Percentiles rank a stretch among this genome's conserved stretches.
phyloP scores from a whole-genome alignment of 2,113 vertebrate species.

The Tupaia tana region DNA sequence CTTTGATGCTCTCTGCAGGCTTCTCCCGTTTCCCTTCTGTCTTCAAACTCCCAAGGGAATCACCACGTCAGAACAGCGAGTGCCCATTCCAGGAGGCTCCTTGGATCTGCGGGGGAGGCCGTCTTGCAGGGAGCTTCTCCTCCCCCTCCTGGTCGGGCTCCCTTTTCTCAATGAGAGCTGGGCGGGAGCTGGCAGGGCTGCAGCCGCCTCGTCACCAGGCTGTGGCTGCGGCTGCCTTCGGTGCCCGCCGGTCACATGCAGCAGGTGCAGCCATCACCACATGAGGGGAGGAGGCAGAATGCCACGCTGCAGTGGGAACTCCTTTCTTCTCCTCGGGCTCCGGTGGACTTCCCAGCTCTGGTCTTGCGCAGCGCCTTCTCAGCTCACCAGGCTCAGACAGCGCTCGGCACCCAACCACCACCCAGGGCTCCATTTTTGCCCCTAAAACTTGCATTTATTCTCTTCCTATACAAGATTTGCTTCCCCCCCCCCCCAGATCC shows the following conservation, averaged over 20 bases:
- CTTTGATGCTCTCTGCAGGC: constrained; percentile 64
- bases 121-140: not conserved
- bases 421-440: not conserved
- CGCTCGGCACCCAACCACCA: not conserved
- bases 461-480: not conserved
- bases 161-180: constrained; percentile 67
- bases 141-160: not conserved
- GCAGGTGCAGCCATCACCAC: constrained; percentile 81
- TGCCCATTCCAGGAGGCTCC: constrained; percentile 65
- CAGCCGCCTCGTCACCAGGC: constrained; percentile 41
- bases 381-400: not conserved
- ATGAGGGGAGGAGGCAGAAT: not conserved
- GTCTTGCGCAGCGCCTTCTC: constrained; percentile 60
- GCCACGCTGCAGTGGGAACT: not conserved
- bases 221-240: constrained; percentile 53
- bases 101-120: constrained; percentile 28
- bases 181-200: constrained; percentile 64
- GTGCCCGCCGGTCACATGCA: constrained; percentile 61
- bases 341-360: constrained; percentile 73
- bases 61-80: constrained; percentile 46
- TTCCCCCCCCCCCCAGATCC: not conserved
- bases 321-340: constrained; percentile 77
- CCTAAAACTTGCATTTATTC: not conserved
- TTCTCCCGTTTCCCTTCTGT: constrained; percentile 72
- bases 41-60: constrained; percentile 72